Percentiles rank a stretch among this genome's conserved stretches.
These are phyloP conservation scores for Glyptemys insculpta DNA, from an alignment of 2,797 vertebrate genomes.

Conservation along the genomic window DNA sequence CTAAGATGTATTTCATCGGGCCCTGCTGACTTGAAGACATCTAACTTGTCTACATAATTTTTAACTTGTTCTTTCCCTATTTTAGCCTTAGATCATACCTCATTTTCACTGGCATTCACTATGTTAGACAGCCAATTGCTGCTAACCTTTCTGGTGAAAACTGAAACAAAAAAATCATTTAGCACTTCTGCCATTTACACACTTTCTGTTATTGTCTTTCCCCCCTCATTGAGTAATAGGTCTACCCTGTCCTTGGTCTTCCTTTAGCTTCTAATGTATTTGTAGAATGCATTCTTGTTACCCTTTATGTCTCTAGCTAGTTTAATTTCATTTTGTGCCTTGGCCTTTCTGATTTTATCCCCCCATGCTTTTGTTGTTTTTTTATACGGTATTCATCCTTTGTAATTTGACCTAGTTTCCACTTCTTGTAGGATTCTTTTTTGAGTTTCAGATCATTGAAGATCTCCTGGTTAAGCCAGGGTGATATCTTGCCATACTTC, in stretches of 20 bases:
- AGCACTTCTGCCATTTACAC: not conserved
- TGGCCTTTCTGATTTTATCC: not conserved
- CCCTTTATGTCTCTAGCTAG: not conserved
- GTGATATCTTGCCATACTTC: not conserved
- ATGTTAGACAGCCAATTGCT: not conserved
- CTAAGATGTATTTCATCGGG: not conserved
- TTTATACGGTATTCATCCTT: not conserved
- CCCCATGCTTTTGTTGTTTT: not conserved
- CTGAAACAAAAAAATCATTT: not conserved
- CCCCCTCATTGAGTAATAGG: not conserved
- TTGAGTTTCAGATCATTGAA: not conserved
- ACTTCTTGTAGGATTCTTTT: not conserved
- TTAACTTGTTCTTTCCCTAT: not conserved
- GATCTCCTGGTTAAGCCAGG: not conserved
- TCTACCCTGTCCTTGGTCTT: not conserved
- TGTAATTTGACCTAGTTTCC: not conserved
- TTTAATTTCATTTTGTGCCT: not conserved
- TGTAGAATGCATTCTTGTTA: not conserved
- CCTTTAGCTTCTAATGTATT: not conserved
- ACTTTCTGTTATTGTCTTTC: not conserved
- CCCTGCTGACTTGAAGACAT: not conserved
- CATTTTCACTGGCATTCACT: not conserved
- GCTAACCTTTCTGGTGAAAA: not conserved
- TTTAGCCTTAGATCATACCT: not conserved
- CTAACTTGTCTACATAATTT: not conserved